Percentiles rank a stretch among this genome's conserved stretches.
These are phyloP conservation scores for Sturnus vulgaris DNA, from an alignment of 2,113 vertebrate genomes.

Conservation along the genomic window DNA sequence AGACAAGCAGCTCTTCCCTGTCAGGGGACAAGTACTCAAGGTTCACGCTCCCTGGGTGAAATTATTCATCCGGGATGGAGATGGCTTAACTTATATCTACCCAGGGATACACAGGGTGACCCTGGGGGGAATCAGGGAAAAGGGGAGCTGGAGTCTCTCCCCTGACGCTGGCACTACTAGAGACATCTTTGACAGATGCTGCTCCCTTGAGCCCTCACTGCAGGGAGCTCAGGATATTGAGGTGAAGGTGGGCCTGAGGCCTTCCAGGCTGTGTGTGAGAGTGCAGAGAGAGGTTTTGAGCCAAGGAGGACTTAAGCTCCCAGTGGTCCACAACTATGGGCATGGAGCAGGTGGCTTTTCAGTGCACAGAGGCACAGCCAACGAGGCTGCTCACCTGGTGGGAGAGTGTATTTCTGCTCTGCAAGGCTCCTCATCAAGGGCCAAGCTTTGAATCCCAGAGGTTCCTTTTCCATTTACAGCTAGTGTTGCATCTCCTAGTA, in stretches of 20 bases:
- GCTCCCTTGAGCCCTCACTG: constrained; percentile 83
- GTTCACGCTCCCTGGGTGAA: constrained; percentile 89
- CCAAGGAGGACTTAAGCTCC: constrained; percentile 54
- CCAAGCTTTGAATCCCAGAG: constrained; percentile 69
- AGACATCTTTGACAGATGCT: constrained; percentile 81
- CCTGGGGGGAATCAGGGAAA: constrained; percentile 85
- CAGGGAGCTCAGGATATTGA: constrained; percentile 48
- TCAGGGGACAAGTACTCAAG: constrained; percentile 87
- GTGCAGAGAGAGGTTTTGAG: constrained; percentile 79
- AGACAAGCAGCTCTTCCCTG: constrained; percentile 73
- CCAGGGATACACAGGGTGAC: constrained; percentile 79
- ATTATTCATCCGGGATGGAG: constrained; percentile 84
- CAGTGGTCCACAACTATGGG: constrained; percentile 90
- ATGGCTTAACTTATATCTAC: constrained; percentile 84
- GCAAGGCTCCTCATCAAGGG: not conserved
- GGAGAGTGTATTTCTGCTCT: constrained; percentile 64
- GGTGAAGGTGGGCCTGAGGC: constrained; percentile 85
- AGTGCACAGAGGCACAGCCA: constrained; percentile 84
- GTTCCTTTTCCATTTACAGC: not conserved
- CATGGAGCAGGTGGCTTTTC: constrained; percentile 84
- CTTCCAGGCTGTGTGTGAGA: constrained; percentile 71
- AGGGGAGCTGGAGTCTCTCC: constrained; percentile 74
- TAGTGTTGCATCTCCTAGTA: not conserved
- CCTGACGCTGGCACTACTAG: constrained; percentile 67
- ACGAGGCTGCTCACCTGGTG: constrained; percentile 79